phyloP scores from a whole-genome alignment of 2,113 vertebrate genomes.

The Dryoscopus gambensis region DNA sequence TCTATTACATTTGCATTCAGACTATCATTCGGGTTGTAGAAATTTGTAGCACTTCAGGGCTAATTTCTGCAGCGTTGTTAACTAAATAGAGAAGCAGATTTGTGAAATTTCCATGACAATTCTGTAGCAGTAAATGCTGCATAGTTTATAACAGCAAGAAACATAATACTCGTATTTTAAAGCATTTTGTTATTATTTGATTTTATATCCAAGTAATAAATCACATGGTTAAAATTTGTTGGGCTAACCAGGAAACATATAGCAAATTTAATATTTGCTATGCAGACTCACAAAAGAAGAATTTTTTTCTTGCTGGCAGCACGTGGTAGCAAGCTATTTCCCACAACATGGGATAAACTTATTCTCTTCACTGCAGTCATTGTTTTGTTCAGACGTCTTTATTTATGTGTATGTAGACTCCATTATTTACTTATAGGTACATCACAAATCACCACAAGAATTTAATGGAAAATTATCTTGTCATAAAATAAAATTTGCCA shows the following conservation, averaged over 20 bases:
- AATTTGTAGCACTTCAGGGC: slow-evolving; percentile 1
- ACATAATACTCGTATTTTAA: neutral
- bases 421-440: neutral
- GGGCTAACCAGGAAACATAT: neutral
- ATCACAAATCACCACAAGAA: neutral
- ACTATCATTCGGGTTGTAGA: neutral
- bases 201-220: slow-evolving; percentile 9
- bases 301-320: neutral
- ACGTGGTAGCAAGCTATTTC: neutral
- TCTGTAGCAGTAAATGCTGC: neutral
- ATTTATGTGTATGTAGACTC: neutral
- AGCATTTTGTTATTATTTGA: neutral
- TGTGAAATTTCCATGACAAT: slow-evolving; percentile 40
- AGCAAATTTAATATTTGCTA: neutral
- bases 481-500: neutral
- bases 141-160: slow-evolving; percentile 37
- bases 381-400: neutral
- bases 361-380: neutral
- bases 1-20: slow-evolving; percentile 48
- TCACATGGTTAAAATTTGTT: neutral
- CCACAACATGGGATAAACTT: neutral
- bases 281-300: neutral
- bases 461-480: neutral
- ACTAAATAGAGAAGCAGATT: neutral
- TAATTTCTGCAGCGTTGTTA: slow-evolving; percentile 26